These are phyloP conservation scores for Pseudococcus jackbeardsleyi DNA, from an alignment of 2,888 invertebrate species.

Conservation along the genomic window DNA sequence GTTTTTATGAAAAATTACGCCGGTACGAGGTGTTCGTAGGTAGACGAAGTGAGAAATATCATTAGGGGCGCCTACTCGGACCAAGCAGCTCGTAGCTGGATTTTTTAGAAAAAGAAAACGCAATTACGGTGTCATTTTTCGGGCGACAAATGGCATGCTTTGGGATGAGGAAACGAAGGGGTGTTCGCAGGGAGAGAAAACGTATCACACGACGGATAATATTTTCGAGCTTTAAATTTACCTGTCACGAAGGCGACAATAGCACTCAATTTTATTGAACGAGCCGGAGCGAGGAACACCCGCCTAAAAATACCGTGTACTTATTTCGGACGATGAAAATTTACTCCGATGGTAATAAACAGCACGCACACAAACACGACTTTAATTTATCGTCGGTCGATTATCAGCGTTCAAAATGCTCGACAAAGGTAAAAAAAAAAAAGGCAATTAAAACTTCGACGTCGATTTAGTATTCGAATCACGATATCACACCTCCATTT, in stretches of 20 bases:
- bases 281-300: not conserved
- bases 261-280: conserved; percentile 29
- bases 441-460: not conserved
- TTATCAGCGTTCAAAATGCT: not conserved
- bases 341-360: not conserved
- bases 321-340: not conserved
- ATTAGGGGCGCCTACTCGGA: not conserved
- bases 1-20: conserved; percentile 1
- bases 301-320: not conserved
- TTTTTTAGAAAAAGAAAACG: not conserved
- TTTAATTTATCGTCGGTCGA: conserved; percentile 18
- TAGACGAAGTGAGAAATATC: not conserved
- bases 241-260: conserved; percentile 5
- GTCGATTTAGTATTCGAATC: not conserved
- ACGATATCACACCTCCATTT: not conserved
- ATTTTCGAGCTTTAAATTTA: conserved; percentile 30
- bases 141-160: not conserved
- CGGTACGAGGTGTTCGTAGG: not conserved
- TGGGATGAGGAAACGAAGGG: not conserved
- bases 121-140: conserved; percentile 17
- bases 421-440: not conserved
- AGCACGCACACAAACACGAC: not conserved
- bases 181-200: not conserved
- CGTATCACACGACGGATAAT: not conserved
- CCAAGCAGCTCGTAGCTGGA: not conserved